Evolutionary conservation across 2,797 vertebrate species (phyloP).

Genomic region (Schizopygopsis pylzovi): DNA sequence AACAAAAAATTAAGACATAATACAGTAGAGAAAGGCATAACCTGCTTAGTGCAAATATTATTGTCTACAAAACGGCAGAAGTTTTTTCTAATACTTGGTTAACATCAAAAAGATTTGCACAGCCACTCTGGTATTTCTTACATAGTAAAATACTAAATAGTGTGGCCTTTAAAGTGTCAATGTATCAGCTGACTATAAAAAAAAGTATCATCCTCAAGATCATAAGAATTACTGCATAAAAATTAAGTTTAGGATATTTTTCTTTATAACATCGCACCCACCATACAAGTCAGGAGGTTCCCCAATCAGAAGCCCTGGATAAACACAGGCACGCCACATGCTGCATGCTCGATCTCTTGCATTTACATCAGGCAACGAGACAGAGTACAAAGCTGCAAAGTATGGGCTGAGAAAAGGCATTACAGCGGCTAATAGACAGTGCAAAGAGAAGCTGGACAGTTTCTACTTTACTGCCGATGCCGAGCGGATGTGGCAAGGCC

Average conservation of each 20-base stretch:
- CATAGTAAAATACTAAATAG: not conserved
- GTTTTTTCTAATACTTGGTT: not conserved
- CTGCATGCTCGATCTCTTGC: not conserved
- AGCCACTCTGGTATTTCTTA: too few relatives aligned
- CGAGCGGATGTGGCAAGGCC: not conserved
- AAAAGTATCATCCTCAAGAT: not conserved
- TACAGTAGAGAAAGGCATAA: not conserved
- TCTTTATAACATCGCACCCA: too few relatives aligned
- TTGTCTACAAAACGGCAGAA: not conserved
- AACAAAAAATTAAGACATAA: not conserved
- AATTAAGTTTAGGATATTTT: not conserved
- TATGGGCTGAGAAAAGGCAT: not conserved
- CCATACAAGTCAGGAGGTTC: too few relatives aligned
- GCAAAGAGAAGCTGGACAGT: constrained; percentile 16
- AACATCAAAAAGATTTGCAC: too few relatives aligned
- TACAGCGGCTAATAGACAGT: not conserved
- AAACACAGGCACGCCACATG: not conserved
- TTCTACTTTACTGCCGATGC: not conserved
- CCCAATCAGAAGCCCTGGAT: not conserved
- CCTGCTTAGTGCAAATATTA: not conserved
- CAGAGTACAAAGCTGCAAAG: constrained; percentile 10
- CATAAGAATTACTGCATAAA: not conserved
- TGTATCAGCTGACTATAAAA: not conserved
- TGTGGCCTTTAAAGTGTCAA: not conserved
- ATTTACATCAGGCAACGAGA: not conserved